Evolutionary conservation across 2,888 invertebrate species (phyloP).

Genomic region (Drosophila kokeensis): DNA sequence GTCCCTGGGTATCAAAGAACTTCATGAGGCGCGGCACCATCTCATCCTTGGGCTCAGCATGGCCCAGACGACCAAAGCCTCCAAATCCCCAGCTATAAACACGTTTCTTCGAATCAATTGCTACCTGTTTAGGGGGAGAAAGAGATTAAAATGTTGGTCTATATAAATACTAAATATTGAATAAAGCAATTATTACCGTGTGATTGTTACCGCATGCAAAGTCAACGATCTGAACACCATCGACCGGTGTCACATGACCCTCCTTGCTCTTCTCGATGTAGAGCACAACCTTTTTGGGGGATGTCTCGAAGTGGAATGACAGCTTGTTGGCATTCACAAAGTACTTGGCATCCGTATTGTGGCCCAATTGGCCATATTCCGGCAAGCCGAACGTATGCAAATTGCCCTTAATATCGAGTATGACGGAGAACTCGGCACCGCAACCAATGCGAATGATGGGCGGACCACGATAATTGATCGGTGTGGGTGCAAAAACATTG

Average conservation of each 20-base stretch:
- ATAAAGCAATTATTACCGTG: slow-evolving; percentile 87
- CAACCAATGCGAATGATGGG: slow-evolving; percentile 95
- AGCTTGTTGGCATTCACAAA: slow-evolving; percentile 95
- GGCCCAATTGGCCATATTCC: slow-evolving; percentile 96
- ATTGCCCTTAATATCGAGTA: slow-evolving; percentile 94
- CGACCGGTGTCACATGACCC: slow-evolving; percentile 92
- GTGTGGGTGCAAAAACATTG: slow-evolving; percentile 86
- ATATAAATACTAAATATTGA: background rate
- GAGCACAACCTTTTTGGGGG: slow-evolving; percentile 93
- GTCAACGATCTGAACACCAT: slow-evolving; percentile 94
- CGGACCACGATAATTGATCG: slow-evolving; percentile 91
- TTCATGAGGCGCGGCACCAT: slow-evolving; percentile 94
- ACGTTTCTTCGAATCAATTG: slow-evolving; percentile 94
- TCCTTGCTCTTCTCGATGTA: slow-evolving; percentile 96
- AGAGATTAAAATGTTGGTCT: background rate
- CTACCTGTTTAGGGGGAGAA: slow-evolving; percentile 86
- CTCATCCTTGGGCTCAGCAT: slow-evolving; percentile 97
- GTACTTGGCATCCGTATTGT: slow-evolving; percentile 97
- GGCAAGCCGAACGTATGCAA: slow-evolving; percentile 96
- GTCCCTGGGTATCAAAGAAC: slow-evolving; percentile 93
- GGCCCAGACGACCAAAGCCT: slow-evolving; percentile 96
- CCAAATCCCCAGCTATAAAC: slow-evolving; percentile 98
- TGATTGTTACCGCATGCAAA: slow-evolving; percentile 97
- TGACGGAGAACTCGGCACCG: slow-evolving; percentile 96
- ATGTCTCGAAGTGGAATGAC: slow-evolving; percentile 93